These are phyloP conservation scores for Sebastes baramenuke DNA, from an alignment of 2,797 vertebrate genomes.

Conservation along the genomic window DNA sequence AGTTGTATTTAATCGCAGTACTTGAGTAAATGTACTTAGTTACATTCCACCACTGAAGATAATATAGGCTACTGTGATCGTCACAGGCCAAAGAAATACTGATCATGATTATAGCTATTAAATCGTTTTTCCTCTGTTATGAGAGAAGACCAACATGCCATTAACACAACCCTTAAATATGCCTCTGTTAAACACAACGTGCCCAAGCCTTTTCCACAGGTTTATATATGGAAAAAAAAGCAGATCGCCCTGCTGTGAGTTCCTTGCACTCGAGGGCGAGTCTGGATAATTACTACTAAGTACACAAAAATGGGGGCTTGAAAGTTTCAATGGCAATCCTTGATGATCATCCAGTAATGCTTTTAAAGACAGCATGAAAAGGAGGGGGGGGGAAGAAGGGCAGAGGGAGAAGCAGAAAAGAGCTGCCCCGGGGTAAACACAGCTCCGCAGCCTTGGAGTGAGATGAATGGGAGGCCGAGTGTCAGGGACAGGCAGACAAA, in stretches of 20 bases:
- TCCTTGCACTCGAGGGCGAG: constrained; percentile 60
- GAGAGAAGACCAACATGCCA: constrained; percentile 12
- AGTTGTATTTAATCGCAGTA: background rate
- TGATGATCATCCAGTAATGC: constrained; percentile 79
- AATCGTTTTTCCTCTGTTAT: background rate
- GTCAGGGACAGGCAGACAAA: constrained; percentile 78
- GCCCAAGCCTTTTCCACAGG: constrained; percentile 17
- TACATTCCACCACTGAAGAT: background rate
- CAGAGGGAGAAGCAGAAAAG: constrained; percentile 67
- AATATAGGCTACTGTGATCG: background rate
- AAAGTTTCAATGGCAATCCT: constrained; percentile 74
- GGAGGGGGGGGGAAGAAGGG: constrained; percentile 42
- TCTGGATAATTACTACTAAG: constrained; percentile 70
- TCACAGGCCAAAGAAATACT: background rate
- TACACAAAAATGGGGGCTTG: constrained; percentile 70
- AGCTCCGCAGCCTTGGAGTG: constrained; percentile 58
- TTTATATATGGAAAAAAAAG: constrained; percentile 29
- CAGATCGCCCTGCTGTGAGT: constrained; percentile 10
- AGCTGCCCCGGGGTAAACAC: constrained; percentile 69
- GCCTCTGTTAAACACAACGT: constrained; percentile 20
- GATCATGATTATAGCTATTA: constrained; percentile 1
- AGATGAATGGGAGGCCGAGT: constrained; percentile 77
- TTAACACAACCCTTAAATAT: constrained; percentile 26
- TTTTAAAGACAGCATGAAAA: constrained; percentile 77
- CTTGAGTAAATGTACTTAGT: background rate